Base-by-base conservation (phyloP, 2,113 vertebrate genomes). In the Regulus satrapa region DNA sequence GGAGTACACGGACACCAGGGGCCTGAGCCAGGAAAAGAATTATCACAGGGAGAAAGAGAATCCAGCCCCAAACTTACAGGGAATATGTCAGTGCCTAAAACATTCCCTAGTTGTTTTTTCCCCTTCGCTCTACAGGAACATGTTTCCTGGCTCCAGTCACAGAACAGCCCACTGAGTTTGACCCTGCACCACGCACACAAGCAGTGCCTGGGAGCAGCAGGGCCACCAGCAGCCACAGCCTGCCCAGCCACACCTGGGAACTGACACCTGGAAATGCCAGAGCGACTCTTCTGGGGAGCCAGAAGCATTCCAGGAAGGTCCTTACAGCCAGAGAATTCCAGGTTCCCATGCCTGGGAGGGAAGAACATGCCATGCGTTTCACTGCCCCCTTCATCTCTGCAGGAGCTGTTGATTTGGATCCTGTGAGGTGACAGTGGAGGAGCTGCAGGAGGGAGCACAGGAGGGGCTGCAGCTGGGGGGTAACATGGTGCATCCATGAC, bases 391-490 rank as follows among this genome's bases (percentile, higher is more conserved):
- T 68, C 18, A 48, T 3, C 58, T 46, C 72, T 51, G 31, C n/a
- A 29, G 28, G 66, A 88, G 75, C 62, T 34, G 83, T 31, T 38
- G 56, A 18, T 23, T 9, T 1, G 10, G 14, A 25, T 56, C 64
- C 40, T 0, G 0, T 1, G 3, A 4, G 2, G 41, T 40, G 63
- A 61, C 63, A 58, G 28, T 14, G n/a, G 28, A 66, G 15, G 36
- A 31, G 58, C 31, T 1, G 8, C 55, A 62, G 63, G 48, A 46
- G 29, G 19, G 48, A 63, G 31, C 49, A 26, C 56, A 48, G 40
- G 56, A 55, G 15, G 25, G 19, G 19, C 14, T 0, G 0, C 52
- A 54, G 56, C 32, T 3, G 0, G 46, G 9, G n/a, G 6, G 40
- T 55, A 43, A 61, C 1, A 5, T 0, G 2, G 34, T 21, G n/a